Percentiles rank a stretch among this genome's conserved stretches.
These are phyloP conservation scores for Ascidia mentula DNA, from an alignment of 23 tunicate genomes.

Conservation along the genomic window DNA sequence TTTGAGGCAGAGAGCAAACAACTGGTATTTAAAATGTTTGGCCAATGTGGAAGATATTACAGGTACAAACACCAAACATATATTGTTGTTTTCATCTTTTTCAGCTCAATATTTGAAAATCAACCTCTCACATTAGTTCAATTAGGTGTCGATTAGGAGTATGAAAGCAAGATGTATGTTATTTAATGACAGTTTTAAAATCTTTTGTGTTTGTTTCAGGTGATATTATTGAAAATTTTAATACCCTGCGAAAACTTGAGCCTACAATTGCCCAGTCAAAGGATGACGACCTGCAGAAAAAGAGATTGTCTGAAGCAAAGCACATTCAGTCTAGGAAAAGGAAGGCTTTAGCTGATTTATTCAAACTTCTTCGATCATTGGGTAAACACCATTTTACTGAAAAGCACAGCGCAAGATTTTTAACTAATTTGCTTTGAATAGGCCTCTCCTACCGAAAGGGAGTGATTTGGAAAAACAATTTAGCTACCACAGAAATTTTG, in stretches of 20 bases:
- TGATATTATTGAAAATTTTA: slow-evolving; percentile 58
- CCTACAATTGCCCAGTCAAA: slow-evolving; percentile 37
- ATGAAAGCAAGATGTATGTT: too few relatives aligned
- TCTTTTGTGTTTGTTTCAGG: background rate
- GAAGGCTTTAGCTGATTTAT: slow-evolving; percentile 71
- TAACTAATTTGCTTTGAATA: background rate
- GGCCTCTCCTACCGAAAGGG: slow-evolving; percentile 86
- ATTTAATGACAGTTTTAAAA: background rate
- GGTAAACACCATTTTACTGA: slow-evolving; percentile 24
- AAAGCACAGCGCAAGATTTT: background rate
- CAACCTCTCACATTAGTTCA: too few relatives aligned
- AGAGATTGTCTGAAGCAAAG: slow-evolving; percentile 68
- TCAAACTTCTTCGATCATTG: slow-evolving; percentile 39
- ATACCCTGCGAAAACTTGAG: slow-evolving; percentile 33
- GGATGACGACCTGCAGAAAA: slow-evolving; percentile 56
- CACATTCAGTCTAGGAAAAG: slow-evolving; percentile 71
- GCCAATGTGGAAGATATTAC: slow-evolving; percentile 7
- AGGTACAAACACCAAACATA: background rate
- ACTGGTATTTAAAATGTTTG: slow-evolving; percentile 12
- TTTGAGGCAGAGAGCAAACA: slow-evolving; percentile 11
- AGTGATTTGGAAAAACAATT: slow-evolving; percentile 29
- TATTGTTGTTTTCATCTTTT: background rate
- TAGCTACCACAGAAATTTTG: slow-evolving; percentile 16
- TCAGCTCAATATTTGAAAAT: too few relatives aligned
- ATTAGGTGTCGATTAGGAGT: too few relatives aligned